A percentile compares a stretch with the other conserved stretches of the same genome.
Evolutionary conservation across 2,113 vertebrate genomes (phyloP).

Genomic region (Panthera tigris): DNA sequence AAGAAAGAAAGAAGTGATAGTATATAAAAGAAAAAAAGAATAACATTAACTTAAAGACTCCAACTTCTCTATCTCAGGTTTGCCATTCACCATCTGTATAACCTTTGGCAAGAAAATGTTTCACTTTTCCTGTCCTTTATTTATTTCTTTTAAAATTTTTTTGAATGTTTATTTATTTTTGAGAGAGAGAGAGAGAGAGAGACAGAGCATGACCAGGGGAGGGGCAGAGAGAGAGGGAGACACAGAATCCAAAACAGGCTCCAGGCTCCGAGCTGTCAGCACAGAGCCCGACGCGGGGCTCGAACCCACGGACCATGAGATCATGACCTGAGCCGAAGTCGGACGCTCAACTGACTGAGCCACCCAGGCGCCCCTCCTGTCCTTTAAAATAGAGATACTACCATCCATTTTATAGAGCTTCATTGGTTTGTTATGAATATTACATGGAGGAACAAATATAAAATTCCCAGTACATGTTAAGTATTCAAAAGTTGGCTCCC

Average conservation of each 20-base stretch:
- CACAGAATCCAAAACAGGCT: no score
- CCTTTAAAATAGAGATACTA: constrained; percentile 4
- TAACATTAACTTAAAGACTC: background rate
- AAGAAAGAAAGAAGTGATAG: no score
- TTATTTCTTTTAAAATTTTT: background rate
- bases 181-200: no score
- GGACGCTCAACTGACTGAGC: no score
- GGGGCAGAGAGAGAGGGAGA: no score
- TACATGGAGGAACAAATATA: constrained; percentile 19
- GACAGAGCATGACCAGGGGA: no score
- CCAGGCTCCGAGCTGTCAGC: no score
- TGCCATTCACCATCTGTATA: background rate
- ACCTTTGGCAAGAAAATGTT: background rate
- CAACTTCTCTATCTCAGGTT: background rate
- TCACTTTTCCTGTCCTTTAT: constrained; percentile 7
- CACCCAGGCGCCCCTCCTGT: background rate
- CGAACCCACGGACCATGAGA: no score
- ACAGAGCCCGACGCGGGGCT: no score
- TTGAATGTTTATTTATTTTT: no score
- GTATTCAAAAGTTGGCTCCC: background rate
- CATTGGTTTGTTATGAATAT: background rate
- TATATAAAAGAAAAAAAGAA: background rate
- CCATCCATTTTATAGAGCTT: background rate
- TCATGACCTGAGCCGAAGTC: no score
- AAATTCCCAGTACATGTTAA: background rate